These are phyloP conservation scores for Archocentrus centrarchus DNA, from an alignment of 2,113 vertebrate species.

Conservation along the genomic window DNA sequence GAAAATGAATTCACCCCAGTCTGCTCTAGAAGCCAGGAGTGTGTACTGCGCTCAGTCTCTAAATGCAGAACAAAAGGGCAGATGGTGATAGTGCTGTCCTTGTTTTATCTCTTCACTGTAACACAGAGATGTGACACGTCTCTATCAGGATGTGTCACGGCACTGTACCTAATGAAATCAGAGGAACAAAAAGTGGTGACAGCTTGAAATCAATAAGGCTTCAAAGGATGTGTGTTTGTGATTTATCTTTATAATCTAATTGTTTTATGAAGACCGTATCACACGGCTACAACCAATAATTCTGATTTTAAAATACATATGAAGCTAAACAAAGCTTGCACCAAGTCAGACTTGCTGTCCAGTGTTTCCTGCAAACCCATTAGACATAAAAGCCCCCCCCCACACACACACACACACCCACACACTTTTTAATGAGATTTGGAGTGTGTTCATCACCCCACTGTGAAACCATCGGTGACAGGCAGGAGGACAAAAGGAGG, in stretches of 20 bases:
- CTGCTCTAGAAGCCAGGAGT: neutral
- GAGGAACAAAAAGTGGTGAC: slow-evolving; percentile 53
- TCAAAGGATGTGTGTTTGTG: slow-evolving; percentile 12
- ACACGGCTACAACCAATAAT: neutral
- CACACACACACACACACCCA: too few species aligned
- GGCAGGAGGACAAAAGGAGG: slow-evolving; percentile 79
- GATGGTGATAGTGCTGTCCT: slow-evolving; percentile 32
- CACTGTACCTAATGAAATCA: slow-evolving; percentile 73
- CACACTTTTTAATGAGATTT: slow-evolving; percentile 80
- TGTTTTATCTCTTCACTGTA: slow-evolving; percentile 26
- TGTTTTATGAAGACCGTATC: neutral
- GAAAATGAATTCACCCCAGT: slow-evolving; percentile 34
- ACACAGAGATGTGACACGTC: slow-evolving; percentile 32
- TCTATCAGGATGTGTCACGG: slow-evolving; percentile 68
- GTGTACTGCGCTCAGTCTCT: slow-evolving; percentile 10
- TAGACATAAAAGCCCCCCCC: slow-evolving; percentile 47
- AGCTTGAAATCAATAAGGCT: slow-evolving; percentile 71
- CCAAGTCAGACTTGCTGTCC: neutral
- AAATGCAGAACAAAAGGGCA: slow-evolving; percentile 50
- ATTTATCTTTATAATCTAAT: neutral
- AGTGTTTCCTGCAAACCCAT: slow-evolving; percentile 19
- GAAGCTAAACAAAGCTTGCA: neutral
- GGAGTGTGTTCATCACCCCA: slow-evolving; percentile 70
- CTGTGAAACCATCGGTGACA: slow-evolving; percentile 77
- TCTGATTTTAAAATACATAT: slow-evolving; percentile 5